Conservation (phyloP, 2,888 invertebrate species). For the Pterostichus niger region DNA sequence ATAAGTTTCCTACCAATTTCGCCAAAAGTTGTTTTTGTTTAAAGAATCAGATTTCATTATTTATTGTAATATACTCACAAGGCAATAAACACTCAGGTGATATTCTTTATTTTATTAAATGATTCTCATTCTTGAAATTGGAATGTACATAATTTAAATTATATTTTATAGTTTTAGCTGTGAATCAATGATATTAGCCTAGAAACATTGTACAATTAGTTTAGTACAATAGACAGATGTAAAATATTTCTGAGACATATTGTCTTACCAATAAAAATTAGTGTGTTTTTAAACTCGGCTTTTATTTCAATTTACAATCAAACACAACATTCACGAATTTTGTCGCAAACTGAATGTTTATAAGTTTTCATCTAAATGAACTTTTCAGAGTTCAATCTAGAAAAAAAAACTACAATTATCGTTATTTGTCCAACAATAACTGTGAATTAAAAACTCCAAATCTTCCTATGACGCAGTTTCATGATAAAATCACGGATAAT, state of each 20-base stretch:
- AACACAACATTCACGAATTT: background rate
- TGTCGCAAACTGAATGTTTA: background rate
- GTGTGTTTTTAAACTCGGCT: slow-evolving; percentile 6
- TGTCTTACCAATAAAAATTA: slow-evolving; percentile 20
- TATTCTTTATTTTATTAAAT: slow-evolving; percentile 6
- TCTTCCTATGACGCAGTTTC: slow-evolving; percentile 14
- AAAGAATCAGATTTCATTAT: slow-evolving; percentile 19
- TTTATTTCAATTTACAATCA: background rate
- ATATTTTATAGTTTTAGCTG: slow-evolving; percentile 8
- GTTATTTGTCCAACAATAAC: background rate
- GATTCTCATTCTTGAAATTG: background rate
- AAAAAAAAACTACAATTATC: background rate
- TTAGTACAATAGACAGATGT: slow-evolving; percentile 5
- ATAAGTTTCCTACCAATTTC: slow-evolving; percentile 9
- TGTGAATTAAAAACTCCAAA: slow-evolving; percentile 12
- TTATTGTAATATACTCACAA: slow-evolving; percentile 4
- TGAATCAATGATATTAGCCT: background rate
- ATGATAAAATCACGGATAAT: slow-evolving; percentile 31
- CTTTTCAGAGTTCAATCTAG: background rate
- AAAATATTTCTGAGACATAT: slow-evolving; percentile 30
- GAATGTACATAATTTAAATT: slow-evolving; percentile 25
- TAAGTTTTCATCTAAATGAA: background rate
- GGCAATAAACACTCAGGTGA: slow-evolving; percentile 8
- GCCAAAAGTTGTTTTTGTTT: background rate
- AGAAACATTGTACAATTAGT: slow-evolving; percentile 14